Base-by-base conservation (phyloP, 2,113 vertebrate genomes). In the Zosterops borbonicus region DNA sequence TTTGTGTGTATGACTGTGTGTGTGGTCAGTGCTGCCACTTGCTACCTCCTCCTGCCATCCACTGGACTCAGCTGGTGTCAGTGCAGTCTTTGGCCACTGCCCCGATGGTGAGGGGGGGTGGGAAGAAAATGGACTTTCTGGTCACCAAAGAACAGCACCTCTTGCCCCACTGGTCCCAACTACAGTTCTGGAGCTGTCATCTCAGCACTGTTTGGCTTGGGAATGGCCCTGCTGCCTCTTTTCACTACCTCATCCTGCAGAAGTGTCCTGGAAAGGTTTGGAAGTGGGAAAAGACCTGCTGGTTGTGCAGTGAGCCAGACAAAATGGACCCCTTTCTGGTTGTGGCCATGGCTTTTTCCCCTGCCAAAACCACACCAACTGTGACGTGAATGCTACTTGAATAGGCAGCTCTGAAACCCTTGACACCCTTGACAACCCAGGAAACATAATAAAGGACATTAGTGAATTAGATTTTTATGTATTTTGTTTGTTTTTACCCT, bases 31-130 rank as follows among this genome's bases (percentile, higher is more conserved):
- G 10, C 35, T 65, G 29, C 52, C 31, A n/a, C 52, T 58, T 41
- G 24, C 15, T 58, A 42, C n/a, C 50, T 65, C 52, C n/a, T 68
- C 15, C 41, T 39, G 6, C 42, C 20, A 31, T 42, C 14, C 69
- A 12, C 42, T 16, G 70, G 42, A 5, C 35, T 58, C 35, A 12
- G 9, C 0, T 42, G 12, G 8, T 24, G 42, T 35, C 42, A 35
- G 5, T 9, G 50, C 15, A 58, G 35, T 6, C 35, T 29, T 85
- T 60, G 15, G 20, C 27, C 29, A 19, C 23, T 47, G 50, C 19
- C 41, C 18, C 0, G 0, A 5, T 13, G 16, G 24, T 0, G 5
- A 14, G 23, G 41, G 19, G 16, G 33, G 29, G 24, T 63, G 47
- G 27, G 27, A 49, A 58, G 35, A 14, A 58, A 41, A 17, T 20